Base-by-base conservation (phyloP, 2,888 invertebrate species). In the Eristalis tenax region DNA sequence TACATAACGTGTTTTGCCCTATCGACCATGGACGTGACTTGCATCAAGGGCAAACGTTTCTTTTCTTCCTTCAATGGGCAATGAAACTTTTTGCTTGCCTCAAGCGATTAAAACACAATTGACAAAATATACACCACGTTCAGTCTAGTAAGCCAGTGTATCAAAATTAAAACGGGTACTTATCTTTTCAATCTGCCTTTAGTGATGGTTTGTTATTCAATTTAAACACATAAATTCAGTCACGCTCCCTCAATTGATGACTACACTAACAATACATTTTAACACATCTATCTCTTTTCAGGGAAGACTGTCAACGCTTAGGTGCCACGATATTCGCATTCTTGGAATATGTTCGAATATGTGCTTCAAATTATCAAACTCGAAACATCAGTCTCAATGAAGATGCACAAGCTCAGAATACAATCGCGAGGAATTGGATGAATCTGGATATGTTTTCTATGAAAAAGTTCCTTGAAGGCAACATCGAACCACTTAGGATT, bases 261-360 rank as follows among this genome's bases (percentile, higher is more conserved):
- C 40, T 15, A 40, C 13, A 43, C 43, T n/a, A n/a, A 43, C 43
- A 50, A 50, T 38, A 18, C 18, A 18, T 10, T 6, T 32, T 18
- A 50, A 50, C 8, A 18, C 50, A 18, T 5, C 18, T 8, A 18
- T 50, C 6, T 65, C 69, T 66, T 28, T 28, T 4, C 94, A 96
- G 97, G 94, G 97, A 97, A 59, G 96, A 96, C 91, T 95, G 97
- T 90, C 97, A 97, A 91, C 95, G 98, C 79, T 94, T 97, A 40
- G 98, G 98, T 64, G 96, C 98, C 71, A 95, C 98, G 89, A 96
- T 98, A 87, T 97, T 98, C 26, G 97, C 98, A 15, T 98, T 98
- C 94, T 97, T 98, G 96, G 97, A 98, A 94, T 98, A 98, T 94
- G 97, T 97, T 89, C 97, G 96, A 91, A 98, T 98, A 91, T 98